Conservation (phyloP, 2,888 invertebrate species). For the Acanthosoma haemorrhoidale region DNA sequence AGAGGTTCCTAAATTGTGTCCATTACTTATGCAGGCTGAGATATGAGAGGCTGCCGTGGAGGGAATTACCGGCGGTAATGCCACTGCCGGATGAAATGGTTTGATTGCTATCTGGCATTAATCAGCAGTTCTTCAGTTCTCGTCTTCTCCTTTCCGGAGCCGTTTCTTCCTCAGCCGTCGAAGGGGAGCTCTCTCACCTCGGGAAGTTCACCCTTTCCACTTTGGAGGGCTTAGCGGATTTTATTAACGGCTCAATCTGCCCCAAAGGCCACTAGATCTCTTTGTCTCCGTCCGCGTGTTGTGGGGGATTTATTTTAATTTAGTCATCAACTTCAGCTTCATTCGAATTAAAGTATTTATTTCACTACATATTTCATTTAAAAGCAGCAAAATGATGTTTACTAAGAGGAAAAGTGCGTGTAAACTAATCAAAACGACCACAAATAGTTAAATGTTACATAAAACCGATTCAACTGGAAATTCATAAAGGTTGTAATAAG, state of each 20-base stretch:
- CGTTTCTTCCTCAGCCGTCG: neutral
- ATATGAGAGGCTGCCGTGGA: neutral
- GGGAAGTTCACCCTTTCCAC: neutral
- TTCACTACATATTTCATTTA: too few relatives aligned
- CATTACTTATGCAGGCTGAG: constrained; percentile 8
- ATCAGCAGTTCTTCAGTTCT: too few relatives aligned
- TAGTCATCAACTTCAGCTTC: too few relatives aligned
- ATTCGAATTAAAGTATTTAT: too few relatives aligned
- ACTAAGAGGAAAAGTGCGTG: too few relatives aligned
- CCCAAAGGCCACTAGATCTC: neutral
- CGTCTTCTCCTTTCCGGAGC: constrained; percentile 1
- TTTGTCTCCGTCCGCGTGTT: neutral
- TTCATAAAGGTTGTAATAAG: too few relatives aligned
- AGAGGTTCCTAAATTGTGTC: constrained; percentile 5
- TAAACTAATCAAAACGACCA: too few relatives aligned
- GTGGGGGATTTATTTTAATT: too few relatives aligned
- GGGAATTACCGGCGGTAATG: neutral
- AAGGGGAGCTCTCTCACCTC: neutral
- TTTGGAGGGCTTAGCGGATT: too few relatives aligned
- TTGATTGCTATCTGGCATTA: constrained; percentile 8
- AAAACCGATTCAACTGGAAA: too few relatives aligned
- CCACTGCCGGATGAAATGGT: neutral
- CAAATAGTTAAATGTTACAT: too few relatives aligned
- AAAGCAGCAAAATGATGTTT: too few relatives aligned
- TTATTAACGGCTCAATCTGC: neutral